Conservation (phyloP, 2,888 invertebrate genomes). For the Sinelater perroti region DNA sequence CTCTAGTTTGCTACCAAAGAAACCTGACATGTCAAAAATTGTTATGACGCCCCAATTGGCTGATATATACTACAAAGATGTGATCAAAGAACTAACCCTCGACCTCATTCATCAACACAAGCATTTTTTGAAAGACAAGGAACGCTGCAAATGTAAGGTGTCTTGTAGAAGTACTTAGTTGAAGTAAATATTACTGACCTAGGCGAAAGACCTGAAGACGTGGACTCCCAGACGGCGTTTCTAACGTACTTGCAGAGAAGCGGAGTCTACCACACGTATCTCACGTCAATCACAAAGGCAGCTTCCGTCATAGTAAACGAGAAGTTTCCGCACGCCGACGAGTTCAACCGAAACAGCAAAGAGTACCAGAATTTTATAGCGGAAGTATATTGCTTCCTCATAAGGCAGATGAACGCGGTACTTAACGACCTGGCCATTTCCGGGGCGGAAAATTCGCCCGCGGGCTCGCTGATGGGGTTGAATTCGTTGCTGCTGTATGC, state of each 20-base stretch:
- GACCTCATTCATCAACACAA: slow-evolving; percentile 52
- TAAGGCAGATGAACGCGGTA: slow-evolving; percentile 51
- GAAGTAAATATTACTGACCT: too few relatives aligned
- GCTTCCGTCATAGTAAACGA: slow-evolving; percentile 46
- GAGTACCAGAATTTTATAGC: slow-evolving; percentile 37
- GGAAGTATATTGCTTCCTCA: slow-evolving; percentile 48
- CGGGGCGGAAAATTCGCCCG: slow-evolving; percentile 25
- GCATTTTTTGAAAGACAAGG: slow-evolving; percentile 43
- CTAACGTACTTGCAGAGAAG: slow-evolving; percentile 39
- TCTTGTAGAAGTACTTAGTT: neutral
- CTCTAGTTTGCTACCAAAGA: slow-evolving; percentile 39
- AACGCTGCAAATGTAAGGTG: slow-evolving; percentile 40
- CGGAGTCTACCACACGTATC: slow-evolving; percentile 49
- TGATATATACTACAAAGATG: slow-evolving; percentile 50
- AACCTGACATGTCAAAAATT: slow-evolving; percentile 43
- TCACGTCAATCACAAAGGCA: slow-evolving; percentile 49
- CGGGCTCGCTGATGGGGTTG: slow-evolving; percentile 9
- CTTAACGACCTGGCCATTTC: slow-evolving; percentile 47
- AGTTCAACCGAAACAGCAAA: slow-evolving; percentile 37
- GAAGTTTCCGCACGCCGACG: slow-evolving; percentile 42
- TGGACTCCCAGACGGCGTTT: slow-evolving; percentile 30
- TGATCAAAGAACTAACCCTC: slow-evolving; percentile 48
- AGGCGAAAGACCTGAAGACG: neutral
- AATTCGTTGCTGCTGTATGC: slow-evolving; percentile 50
- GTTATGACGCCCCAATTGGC: slow-evolving; percentile 49